These are phyloP conservation scores for Diploptera punctata DNA, from an alignment of 2,888 invertebrate genomes.

Conservation along the genomic window DNA sequence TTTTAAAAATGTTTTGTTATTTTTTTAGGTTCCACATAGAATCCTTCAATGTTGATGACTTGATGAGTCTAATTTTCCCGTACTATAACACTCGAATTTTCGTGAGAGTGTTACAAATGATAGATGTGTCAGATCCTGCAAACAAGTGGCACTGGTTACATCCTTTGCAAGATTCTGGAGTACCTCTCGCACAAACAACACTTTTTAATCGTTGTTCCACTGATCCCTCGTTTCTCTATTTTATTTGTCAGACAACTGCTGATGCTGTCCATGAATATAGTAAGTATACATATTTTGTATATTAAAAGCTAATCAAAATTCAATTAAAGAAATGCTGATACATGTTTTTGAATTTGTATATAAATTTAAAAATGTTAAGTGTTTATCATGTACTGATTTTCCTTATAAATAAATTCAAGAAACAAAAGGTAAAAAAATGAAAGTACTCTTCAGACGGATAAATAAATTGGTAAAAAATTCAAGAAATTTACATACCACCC, in stretches of 20 bases:
- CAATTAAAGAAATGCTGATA: too few relatives aligned
- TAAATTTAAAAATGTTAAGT: too few relatives aligned
- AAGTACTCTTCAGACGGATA: too few relatives aligned
- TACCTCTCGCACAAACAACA: constrained; percentile 73
- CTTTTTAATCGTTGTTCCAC: constrained; percentile 75
- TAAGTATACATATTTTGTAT: too few relatives aligned
- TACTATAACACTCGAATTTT: constrained; percentile 94
- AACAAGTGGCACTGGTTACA: constrained; percentile 80
- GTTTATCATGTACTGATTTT: too few relatives aligned
- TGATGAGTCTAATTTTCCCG: constrained; percentile 84
- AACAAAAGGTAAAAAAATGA: too few relatives aligned
- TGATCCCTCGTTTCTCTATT: constrained; percentile 67
- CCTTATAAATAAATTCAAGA: too few relatives aligned
- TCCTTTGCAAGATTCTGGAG: constrained; percentile 74
- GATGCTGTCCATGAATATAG: constrained; percentile 66
- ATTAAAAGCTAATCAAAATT: too few relatives aligned
- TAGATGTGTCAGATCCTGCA: constrained; percentile 66
- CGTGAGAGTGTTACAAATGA: constrained; percentile 76
- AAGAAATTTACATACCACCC: too few relatives aligned
- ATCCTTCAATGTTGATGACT: constrained; percentile 82
- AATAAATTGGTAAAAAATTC: too few relatives aligned
- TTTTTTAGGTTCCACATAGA: constrained; percentile 79
- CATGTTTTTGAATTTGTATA: too few relatives aligned
- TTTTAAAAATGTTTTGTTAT: constrained; percentile 24
- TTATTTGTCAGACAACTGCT: constrained; percentile 65